Base-by-base conservation (phyloP, 2,113 vertebrate species). In the Brachypteracias leptosomus region DNA sequence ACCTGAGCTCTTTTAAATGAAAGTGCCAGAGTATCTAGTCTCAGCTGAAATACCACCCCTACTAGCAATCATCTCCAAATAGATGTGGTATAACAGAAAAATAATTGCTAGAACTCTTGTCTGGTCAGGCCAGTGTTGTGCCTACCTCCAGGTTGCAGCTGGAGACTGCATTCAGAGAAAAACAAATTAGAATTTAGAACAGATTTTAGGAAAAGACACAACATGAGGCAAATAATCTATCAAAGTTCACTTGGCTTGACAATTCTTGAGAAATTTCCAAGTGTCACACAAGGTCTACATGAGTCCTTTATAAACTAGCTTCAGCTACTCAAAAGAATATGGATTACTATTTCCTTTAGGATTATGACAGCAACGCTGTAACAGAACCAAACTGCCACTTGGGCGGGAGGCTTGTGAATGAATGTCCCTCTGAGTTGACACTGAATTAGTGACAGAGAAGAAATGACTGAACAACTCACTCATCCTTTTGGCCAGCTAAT, bases 361-460 rank as follows among this genome's bases (percentile, higher is more conserved):
- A 73, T 8, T 76, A 57, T 7, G n/a, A 77, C 28, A 61, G 18
- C 5, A 25, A 62, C 11, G 20, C 8, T 42, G 3, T 31, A 81
- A 40, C 29, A 66, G 54, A 76, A 81, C 0, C 0, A 21, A 73
- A 68, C 12, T 52, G 58, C 7, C n/a, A 58, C 4, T 0, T 11
- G 33, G 47, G 62, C 42, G 70, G 36, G 11, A 72, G 33, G 24
- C 15, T 55, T 31, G 16, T 21, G 17, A 89, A 89, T 31, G 26
- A 89, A 88, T 20, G 15, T 3, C 22, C 36, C 52, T 28, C 11
- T 0, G 0, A 75, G 29, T 1, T 65, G 9, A 2, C 42, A 61
- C 18, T 51, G 54, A 89, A 73, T 18, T 28, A 65, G 15, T 61
- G 1, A 47, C 5, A 82, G 28, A 79, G 33, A 88, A 84, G 18